These are phyloP conservation scores for Lemur catta DNA, from an alignment of 2,797 vertebrate genomes.

Conservation along the genomic window DNA sequence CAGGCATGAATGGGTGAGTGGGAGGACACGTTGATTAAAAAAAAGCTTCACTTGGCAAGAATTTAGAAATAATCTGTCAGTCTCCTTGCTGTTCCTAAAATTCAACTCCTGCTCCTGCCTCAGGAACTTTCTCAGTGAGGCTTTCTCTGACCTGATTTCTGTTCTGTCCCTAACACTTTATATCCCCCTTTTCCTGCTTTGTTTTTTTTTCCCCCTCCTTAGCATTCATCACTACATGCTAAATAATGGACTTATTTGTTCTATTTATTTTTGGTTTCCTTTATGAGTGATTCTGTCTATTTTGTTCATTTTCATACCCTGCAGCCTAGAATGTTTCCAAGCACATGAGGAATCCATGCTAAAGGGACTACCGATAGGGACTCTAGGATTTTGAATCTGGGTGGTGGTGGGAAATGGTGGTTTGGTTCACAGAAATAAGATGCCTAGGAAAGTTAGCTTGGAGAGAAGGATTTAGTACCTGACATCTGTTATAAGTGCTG, in stretches of 20 bases:
- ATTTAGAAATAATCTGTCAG: background rate
- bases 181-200: background rate
- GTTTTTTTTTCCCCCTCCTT: background rate
- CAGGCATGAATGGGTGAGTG: background rate
- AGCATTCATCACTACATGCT: background rate
- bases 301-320: background rate
- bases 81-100: background rate
- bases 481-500: background rate
- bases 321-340: background rate
- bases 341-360: background rate
- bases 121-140: background rate
- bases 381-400: background rate
- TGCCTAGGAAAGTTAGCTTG: background rate
- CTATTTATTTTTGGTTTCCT: conserved; percentile 12
- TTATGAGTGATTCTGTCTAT: background rate
- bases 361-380: background rate
- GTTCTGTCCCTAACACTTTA: background rate
- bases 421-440: background rate
- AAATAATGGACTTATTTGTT: background rate
- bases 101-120: background rate
- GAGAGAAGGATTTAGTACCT: background rate
- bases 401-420: background rate
- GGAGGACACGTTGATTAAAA: background rate
- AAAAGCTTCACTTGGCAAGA: background rate
- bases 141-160: background rate